Conservation (phyloP, 2,113 vertebrate species). For the Calypte anna region DNA sequence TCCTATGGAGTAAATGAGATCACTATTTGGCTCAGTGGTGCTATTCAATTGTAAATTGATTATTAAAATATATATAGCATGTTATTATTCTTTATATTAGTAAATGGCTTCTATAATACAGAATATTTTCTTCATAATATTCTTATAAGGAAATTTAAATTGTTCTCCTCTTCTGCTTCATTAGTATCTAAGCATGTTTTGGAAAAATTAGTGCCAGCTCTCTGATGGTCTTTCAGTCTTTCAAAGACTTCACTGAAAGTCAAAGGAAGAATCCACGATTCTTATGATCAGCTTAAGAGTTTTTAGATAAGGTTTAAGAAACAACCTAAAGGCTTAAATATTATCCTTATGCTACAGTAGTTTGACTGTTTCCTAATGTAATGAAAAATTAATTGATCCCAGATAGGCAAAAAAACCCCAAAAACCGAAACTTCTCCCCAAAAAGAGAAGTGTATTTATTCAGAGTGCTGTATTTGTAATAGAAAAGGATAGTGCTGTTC, state of each 20-base stretch:
- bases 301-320: neutral
- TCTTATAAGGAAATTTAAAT: neutral
- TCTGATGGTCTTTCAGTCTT: neutral
- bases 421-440: no score
- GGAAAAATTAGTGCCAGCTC: neutral
- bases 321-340: neutral
- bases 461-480: neutral
- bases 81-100: neutral
- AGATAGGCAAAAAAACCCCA: neutral
- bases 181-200: neutral
- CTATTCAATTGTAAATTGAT: neutral
- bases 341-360: neutral
- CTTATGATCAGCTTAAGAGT: neutral
- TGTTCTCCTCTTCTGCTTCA: neutral
- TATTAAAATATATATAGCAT: constrained; percentile 9
- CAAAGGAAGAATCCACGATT: neutral
- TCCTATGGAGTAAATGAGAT: neutral
- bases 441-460: neutral
- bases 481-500: neutral
- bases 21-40: neutral
- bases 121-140: neutral
- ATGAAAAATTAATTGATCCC: neutral
- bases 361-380: neutral
- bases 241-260: neutral
- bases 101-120: neutral